Conservation (phyloP, 2,113 vertebrate species). For the Cottus gobio region DNA sequence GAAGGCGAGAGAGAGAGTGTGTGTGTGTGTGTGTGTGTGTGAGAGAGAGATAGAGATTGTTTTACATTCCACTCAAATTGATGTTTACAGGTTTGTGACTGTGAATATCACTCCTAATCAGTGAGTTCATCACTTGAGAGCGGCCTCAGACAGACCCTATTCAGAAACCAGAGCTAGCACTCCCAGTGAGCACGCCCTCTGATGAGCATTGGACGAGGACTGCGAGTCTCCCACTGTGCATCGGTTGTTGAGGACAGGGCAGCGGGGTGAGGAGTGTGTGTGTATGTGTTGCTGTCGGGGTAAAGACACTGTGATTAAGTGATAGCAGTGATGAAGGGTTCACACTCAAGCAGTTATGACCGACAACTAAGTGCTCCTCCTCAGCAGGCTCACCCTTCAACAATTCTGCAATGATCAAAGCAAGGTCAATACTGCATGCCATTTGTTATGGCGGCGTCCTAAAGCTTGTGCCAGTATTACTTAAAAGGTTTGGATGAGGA, state of each 20-base stretch:
- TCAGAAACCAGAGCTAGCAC: slow-evolving; percentile 49
- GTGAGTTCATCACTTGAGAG: slow-evolving; percentile 73
- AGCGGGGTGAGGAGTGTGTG: slow-evolving; percentile 19
- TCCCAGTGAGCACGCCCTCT: slow-evolving; percentile 66
- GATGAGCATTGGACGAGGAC: slow-evolving; percentile 74
- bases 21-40: no score
- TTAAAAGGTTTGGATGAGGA: slow-evolving; percentile 18
- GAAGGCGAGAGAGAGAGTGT: neutral
- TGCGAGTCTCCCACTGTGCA: slow-evolving; percentile 63
- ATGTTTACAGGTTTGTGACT: slow-evolving; percentile 74
- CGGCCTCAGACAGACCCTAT: slow-evolving; percentile 56
- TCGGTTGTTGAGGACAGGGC: slow-evolving; percentile 55
- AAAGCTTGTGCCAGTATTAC: neutral
- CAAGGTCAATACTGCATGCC: slow-evolving; percentile 66
- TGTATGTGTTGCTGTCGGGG: slow-evolving; percentile 32
- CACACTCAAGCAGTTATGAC: slow-evolving; percentile 66
- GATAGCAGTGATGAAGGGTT: slow-evolving; percentile 78
- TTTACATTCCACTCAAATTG: slow-evolving; percentile 46
- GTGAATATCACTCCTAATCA: slow-evolving; percentile 77
- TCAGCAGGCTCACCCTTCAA: slow-evolving; percentile 55
- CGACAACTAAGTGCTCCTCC: slow-evolving; percentile 64
- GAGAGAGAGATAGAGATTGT: neutral
- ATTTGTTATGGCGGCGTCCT: slow-evolving; percentile 21
- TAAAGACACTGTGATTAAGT: slow-evolving; percentile 78
- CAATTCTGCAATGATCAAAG: slow-evolving; percentile 61